Conservation (phyloP, 2,888 invertebrate genomes). For the Dryomyza anilis region DNA sequence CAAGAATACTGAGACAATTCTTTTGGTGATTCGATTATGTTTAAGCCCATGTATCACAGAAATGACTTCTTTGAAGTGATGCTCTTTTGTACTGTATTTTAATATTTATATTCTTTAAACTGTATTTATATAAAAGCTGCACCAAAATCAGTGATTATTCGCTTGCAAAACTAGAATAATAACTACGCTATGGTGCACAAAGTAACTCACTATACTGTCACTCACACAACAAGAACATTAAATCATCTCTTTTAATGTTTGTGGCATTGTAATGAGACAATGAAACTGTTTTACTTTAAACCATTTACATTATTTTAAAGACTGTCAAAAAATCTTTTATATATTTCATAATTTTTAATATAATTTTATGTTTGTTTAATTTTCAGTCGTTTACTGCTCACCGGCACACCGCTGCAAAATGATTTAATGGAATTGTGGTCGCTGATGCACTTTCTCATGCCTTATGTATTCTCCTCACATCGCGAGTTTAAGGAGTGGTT, state of each 20-base stretch:
- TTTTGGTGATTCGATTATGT: too few species aligned
- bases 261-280: conserved; percentile 8
- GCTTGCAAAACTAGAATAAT: conserved; percentile 49
- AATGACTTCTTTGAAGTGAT: too few species aligned
- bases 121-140: conserved; percentile 29
- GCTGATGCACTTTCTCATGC: conserved; percentile 98
- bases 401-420: conserved; percentile 95
- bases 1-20: too few species aligned
- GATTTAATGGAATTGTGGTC: conserved; percentile 97
- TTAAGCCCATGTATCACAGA: too few species aligned
- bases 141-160: conserved; percentile 55
- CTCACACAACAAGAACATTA: not conserved
- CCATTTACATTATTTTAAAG: not conserved
- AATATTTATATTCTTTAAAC: too few species aligned
- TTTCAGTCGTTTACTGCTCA: conserved; percentile 82
- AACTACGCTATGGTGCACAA: conserved; percentile 59
- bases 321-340: not conserved
- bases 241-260: not conserved
- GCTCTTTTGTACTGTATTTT: too few species aligned
- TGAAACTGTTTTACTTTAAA: not conserved
- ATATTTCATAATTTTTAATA: not conserved
- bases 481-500: conserved; percentile 99
- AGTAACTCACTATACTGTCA: conserved; percentile 24
- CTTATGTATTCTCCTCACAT: conserved; percentile 94
- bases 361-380: too few species aligned